These are phyloP conservation scores for Chrysemys picta DNA, from an alignment of 2,113 vertebrate species.

Conservation along the genomic window DNA sequence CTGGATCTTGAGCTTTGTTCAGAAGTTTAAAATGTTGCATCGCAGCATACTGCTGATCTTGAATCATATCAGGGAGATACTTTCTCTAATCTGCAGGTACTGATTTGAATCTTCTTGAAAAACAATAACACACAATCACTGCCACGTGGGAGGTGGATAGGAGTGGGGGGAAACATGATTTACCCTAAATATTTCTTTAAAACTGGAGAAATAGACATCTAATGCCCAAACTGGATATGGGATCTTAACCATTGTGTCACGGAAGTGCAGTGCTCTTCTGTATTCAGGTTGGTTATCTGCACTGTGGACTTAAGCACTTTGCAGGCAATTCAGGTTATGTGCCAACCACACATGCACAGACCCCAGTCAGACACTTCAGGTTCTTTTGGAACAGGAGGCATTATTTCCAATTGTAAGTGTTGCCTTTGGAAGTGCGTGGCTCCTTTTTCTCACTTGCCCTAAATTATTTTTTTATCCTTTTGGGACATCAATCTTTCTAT, in stretches of 20 bases:
- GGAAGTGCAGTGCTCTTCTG: not conserved
- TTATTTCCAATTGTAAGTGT: rapidly evolving
- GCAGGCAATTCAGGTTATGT: not conserved
- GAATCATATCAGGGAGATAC: not conserved
- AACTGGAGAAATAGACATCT: not conserved
- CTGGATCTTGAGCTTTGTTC: not conserved
- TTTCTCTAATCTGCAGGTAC: not conserved
- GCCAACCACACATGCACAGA: not conserved
- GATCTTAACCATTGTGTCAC: not conserved
- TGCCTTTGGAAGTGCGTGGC: not conserved
- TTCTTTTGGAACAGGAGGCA: not conserved
- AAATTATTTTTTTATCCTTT: conserved; percentile 18
- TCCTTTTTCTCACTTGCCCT: not conserved
- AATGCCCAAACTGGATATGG: not conserved
- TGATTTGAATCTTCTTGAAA: not conserved
- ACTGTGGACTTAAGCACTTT: not conserved
- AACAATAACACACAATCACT: not conserved
- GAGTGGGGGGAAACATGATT: not conserved
- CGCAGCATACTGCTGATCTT: not conserved
- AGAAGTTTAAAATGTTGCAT: not conserved
- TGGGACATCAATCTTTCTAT: conserved; percentile 26
- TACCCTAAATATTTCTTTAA: not conserved
- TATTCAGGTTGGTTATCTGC: not conserved
- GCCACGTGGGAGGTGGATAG: rapidly evolving
- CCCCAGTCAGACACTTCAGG: not conserved